These are phyloP conservation scores for Pterocles orientalis DNA, from an alignment of 2,113 vertebrate species.

Conservation along the genomic window DNA sequence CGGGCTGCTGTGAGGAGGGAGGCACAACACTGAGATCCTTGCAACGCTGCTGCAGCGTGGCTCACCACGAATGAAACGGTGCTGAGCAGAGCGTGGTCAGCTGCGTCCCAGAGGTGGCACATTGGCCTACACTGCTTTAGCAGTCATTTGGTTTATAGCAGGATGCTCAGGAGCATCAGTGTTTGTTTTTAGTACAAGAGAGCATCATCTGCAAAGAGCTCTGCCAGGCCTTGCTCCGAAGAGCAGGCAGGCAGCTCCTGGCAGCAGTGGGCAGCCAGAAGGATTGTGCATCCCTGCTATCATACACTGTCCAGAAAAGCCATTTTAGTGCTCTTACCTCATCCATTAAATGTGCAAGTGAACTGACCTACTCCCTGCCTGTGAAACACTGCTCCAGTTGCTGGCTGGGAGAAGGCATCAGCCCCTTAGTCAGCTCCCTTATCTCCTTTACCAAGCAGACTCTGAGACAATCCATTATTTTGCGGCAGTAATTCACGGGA, in stretches of 20 bases:
- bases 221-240: background rate
- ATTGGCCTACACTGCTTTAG: background rate
- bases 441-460: conserved; percentile 29
- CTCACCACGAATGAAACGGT: background rate
- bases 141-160: background rate
- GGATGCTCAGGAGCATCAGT: background rate
- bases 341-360: conserved; percentile 27
- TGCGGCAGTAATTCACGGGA: conserved; percentile 28
- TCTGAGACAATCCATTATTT: conserved; percentile 28
- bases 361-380: background rate
- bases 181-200: background rate
- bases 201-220: background rate
- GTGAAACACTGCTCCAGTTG: background rate
- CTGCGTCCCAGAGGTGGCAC: background rate
- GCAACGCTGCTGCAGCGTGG: background rate
- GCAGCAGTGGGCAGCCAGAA: background rate
- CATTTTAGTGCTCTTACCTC: conserved; percentile 32
- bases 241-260: background rate
- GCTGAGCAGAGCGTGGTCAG: background rate
- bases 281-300: background rate
- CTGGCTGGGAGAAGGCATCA: conserved; percentile 2
- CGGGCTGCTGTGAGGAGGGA: background rate
- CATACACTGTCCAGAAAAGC: conserved; percentile 4
- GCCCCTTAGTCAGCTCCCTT: background rate
- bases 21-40: background rate